Evolutionary conservation across 2,888 invertebrate genomes (phyloP).

Genomic region (Amphipyra berbera): DNA sequence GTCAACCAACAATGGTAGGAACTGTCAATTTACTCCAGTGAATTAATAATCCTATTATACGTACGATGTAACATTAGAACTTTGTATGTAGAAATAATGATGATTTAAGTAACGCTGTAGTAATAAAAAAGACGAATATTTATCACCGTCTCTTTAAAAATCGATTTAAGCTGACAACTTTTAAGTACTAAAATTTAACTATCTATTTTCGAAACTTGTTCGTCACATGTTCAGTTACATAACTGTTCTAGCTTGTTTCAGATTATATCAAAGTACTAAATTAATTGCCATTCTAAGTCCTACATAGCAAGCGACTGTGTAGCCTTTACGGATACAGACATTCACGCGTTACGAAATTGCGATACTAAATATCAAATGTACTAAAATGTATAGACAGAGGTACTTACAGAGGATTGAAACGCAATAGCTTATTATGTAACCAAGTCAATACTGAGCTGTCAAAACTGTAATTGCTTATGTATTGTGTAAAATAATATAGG

Average conservation of each 20-base stretch:
- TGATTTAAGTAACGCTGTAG: not conserved
- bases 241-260: slow-evolving; percentile 31
- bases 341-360: slow-evolving; percentile 54
- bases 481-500: slow-evolving; percentile 9
- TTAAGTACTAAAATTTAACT: slow-evolving; percentile 7
- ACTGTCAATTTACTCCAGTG: too few relatives aligned
- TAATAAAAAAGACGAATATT: not conserved
- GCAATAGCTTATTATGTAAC: slow-evolving; percentile 45
- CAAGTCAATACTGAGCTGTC: slow-evolving; percentile 19
- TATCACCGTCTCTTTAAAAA: not conserved
- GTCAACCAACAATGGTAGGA: too few relatives aligned
- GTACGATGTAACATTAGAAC: slow-evolving; percentile 1
- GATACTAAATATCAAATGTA: slow-evolving; percentile 45
- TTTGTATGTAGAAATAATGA: not conserved
- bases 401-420: slow-evolving; percentile 4
- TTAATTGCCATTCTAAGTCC: slow-evolving; percentile 46
- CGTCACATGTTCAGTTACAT: slow-evolving; percentile 37
- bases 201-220: slow-evolving; percentile 42
- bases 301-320: slow-evolving; percentile 41
- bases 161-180: slow-evolving; percentile 4
- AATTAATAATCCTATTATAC: too few relatives aligned
- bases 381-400: slow-evolving; percentile 17
- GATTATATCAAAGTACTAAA: slow-evolving; percentile 53
- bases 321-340: slow-evolving; percentile 47
- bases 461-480: slow-evolving; percentile 12